Base-by-base conservation (phyloP, 1,140 invertebrate species). In the Limonius californicus region DNA sequence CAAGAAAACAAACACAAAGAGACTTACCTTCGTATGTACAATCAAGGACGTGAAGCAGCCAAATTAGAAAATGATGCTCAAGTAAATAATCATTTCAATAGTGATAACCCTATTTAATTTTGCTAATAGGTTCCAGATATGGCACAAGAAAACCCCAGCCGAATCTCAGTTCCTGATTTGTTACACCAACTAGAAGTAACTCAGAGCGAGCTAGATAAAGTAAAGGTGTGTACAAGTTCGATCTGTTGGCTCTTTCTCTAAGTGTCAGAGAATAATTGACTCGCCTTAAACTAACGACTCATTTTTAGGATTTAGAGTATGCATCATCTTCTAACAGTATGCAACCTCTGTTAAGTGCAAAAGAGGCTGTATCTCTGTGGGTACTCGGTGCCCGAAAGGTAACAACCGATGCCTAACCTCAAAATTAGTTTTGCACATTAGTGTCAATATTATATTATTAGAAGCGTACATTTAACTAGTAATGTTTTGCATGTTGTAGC, bases 331-430 rank as follows among this genome's bases (percentile, higher is more conserved):
- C 80, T 78, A 80, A 83, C 77, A 83, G 83, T 80, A 84, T 83
- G 82, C 82, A 88, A 83, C 85, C 84, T 83, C 88, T 91, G 82
- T 87, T 92, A 82, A 90, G 87, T 80, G 88, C 88, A 83, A 88
- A 90, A 84, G 89, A 92, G 85, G 90, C 90, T 84, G 87, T 91
- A 84, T 89, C 89, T 81, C 87, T 92, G 78, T 92, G 89, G 89
- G 87, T 90, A 79, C 87, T 91, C 84, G 89, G 88, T 83, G 88
- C 88, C 81, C 85, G 89, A 83, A 91, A 92, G 90, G 89, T 92
- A 76, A 76, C 62, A 50, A 50, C 45, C n/a, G 45, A 18, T 50
- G 14, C 45, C 45, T 50, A 39, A 39, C n/a, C n/a, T 14, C 35
- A 39, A 39, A 39, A 39, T 39, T 39, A 39, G 35, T 39, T 39